A percentile compares a stretch with the other conserved stretches of the same genome.
Evolutionary conservation across 2,113 vertebrate genomes (phyloP).

Genomic region (Corythoichthys haematopterus): DNA sequence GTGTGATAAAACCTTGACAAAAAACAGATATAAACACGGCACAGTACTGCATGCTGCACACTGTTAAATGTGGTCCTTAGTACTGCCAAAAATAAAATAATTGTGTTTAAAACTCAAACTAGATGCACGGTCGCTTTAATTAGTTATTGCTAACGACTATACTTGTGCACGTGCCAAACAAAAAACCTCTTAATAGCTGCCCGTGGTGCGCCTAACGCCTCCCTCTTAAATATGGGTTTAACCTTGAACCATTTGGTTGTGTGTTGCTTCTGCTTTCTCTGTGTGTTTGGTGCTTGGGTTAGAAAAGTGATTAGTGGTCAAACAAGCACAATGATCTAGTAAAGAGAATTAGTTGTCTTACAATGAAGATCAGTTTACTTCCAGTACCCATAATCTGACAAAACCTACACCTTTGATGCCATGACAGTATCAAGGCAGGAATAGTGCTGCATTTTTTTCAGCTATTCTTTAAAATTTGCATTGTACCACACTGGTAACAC

Average conservation of each 20-base stretch:
- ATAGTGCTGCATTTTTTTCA: not conserved
- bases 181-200: conserved; percentile 51
- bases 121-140: conserved; percentile 34
- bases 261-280: not conserved
- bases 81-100: not conserved
- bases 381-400: not conserved
- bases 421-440: not conserved
- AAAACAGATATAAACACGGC: conserved; percentile 14
- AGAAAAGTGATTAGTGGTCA: conserved; percentile 7
- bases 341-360: not conserved
- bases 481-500: too few relatives aligned
- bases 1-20: not conserved
- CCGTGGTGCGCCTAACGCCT: conserved; percentile 26
- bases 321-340: not conserved
- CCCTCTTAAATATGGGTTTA: conserved; percentile 50
- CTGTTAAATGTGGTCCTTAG: conserved; percentile 10
- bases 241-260: conserved; percentile 6
- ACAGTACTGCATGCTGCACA: conserved; percentile 19
- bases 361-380: not conserved
- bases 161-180: conserved; percentile 28
- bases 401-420: not conserved
- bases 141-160: conserved; percentile 22
- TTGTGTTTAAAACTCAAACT: conserved; percentile 9
- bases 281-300: conserved; percentile 1
- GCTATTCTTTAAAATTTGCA: too few relatives aligned